Evolutionary conservation across 2,888 invertebrate species (phyloP).

Genomic region (Tiliacea aurago): DNA sequence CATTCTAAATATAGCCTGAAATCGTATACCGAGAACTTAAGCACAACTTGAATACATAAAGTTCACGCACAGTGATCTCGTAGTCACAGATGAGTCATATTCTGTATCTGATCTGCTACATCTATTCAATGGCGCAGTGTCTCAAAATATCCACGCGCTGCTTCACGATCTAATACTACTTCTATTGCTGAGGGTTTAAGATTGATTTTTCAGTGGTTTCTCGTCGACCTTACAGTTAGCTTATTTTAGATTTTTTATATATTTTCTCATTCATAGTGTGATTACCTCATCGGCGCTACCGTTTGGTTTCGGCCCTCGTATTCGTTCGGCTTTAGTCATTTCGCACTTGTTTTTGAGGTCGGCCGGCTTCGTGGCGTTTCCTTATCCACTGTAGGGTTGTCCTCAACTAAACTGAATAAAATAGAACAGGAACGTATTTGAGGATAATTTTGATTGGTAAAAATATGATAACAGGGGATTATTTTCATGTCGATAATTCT

Average conservation of each 20-base stretch:
- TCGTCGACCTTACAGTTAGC: conserved; percentile 72
- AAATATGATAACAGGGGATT: no score
- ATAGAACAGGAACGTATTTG: not conserved
- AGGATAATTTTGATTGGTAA: not conserved
- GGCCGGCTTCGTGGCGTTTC: conserved; percentile 66
- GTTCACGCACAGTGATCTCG: conserved; percentile 76
- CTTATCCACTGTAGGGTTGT: conserved; percentile 63
- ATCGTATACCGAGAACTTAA: conserved; percentile 55
- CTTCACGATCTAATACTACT: conserved; percentile 21
- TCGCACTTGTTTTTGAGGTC: conserved; percentile 73
- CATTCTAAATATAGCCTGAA: conserved; percentile 57
- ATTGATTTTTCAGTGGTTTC: conserved; percentile 44
- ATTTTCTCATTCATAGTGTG: conserved; percentile 84
- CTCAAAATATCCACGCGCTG: conserved; percentile 62
- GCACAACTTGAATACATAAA: conserved; percentile 52
- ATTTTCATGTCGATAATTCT: no score
- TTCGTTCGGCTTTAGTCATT: conserved; percentile 70
- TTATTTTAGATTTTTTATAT: conserved; percentile 69
- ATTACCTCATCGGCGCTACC: conserved; percentile 82
- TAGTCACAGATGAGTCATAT: conserved; percentile 79
- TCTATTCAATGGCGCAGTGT: conserved; percentile 71
- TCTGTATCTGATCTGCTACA: conserved; percentile 74
- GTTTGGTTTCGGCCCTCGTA: conserved; percentile 72
- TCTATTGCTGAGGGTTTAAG: conserved; percentile 27
- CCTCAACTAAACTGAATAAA: conserved; percentile 11